phyloP scores from a whole-genome alignment of 2,113 vertebrate species.

The Ovis aries region ARS-UI_Ramb_v3.0 NC_056060.1:45478001-45478500 shows the following conservation, averaged over 20 bases:
- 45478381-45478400: neutral
- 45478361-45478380: neutral
- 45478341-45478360: neutral
- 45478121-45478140: neutral
- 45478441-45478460: neutral
- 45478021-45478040: neutral
- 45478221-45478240: neutral
- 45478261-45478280: neutral
- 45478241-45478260: neutral
- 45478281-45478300: neutral
- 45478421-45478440: neutral
- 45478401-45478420: neutral
- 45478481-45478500: neutral
- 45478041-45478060: neutral
- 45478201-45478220: neutral
- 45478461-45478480: neutral
- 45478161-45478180: neutral
- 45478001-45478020: neutral
- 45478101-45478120: neutral
- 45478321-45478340: neutral
- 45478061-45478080: neutral
- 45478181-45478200: neutral
- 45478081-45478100: neutral
- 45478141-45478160: neutral
- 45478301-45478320: neutral